Evolutionary conservation across 2,888 invertebrate species (phyloP), one percentile per base, ranked within the genome.

Genomic region (Lysandra bellargus): DNA sequence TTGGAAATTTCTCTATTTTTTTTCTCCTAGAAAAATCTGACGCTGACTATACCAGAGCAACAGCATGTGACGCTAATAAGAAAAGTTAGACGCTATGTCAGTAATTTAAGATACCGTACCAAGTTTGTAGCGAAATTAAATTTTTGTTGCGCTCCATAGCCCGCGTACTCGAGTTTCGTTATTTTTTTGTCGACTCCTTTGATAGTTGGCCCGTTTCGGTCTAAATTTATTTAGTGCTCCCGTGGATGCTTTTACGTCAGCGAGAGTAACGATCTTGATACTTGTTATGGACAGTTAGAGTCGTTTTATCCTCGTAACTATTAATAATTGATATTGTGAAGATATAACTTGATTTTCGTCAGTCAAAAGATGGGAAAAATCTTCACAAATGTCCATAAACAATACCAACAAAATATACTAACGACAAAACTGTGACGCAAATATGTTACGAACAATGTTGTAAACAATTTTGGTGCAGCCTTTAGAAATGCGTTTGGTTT

Each of bases 101-200:
- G 90, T 90, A 88, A 91, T 89, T 91, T 90, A 88, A 87, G 86
- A 86, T 33, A 81, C 86, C 86, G 87, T 88, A 88, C 81, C 87
- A 89, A 91, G 87, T 90, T 84, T 86, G 86, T 86, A 86, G 86
- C 87, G 84, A 89, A 90, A 90, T 90, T 88, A 88, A 88, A 86
- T 89, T 90, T 90, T 89, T 89, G 86, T 87, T 87, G 86, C 86
- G 83, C 85, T 83, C 82, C 83, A 83, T 84, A 82, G 81, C 80
- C 69, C 17, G 69, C 69, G 78, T 83, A 80, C 83, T 82, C 79
- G 76, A 81, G 84, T 84, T 84, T 82, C 80, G 80, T 81, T 77
- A 79, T 78, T 82, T 75, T 82, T 81, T 82, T 83, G 79, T 80
- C 69, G 80, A 81, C 80, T 82, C 78, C 80, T 83, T 81, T 82